Evolutionary conservation across 1,140 invertebrate genomes (phyloP).

Genomic region (Drosophila obscura): DNA sequence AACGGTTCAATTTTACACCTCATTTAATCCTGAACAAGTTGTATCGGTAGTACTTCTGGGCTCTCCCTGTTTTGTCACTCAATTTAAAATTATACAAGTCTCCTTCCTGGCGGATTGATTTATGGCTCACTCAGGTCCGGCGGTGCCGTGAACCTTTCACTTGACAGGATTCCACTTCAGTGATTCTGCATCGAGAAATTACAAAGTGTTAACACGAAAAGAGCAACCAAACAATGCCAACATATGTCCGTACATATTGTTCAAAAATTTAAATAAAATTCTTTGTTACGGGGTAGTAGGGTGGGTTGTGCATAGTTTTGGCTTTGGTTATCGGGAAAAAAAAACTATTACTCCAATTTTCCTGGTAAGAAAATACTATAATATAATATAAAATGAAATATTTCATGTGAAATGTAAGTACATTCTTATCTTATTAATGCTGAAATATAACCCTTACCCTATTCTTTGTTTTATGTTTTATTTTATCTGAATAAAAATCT

Average conservation of each 20-base stretch:
- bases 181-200: conserved; percentile 70
- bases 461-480: no score
- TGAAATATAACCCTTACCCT: conserved; percentile 2
- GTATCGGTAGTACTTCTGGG: conserved; percentile 1
- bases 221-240: conserved; percentile 47
- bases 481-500: no score
- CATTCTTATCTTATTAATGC: background rate
- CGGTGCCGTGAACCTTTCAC: conserved; percentile 60
- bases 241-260: conserved; percentile 39
- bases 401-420: background rate
- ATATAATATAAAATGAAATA: background rate
- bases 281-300: background rate
- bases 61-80: conserved; percentile 64
- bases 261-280: conserved; percentile 34
- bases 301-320: conserved; percentile 8
- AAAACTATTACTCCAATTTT: no score
- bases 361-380: background rate
- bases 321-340: no score
- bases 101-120: conserved; percentile 62
- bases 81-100: conserved; percentile 78
- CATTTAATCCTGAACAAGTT: conserved; percentile 82
- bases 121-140: conserved; percentile 53
- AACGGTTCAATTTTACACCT: conserved; percentile 82
- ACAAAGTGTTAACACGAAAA: conserved; percentile 81
- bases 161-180: conserved; percentile 72